Conservation (phyloP, 2,797 vertebrate genomes). For the Luscinia megarhynchos region DNA sequence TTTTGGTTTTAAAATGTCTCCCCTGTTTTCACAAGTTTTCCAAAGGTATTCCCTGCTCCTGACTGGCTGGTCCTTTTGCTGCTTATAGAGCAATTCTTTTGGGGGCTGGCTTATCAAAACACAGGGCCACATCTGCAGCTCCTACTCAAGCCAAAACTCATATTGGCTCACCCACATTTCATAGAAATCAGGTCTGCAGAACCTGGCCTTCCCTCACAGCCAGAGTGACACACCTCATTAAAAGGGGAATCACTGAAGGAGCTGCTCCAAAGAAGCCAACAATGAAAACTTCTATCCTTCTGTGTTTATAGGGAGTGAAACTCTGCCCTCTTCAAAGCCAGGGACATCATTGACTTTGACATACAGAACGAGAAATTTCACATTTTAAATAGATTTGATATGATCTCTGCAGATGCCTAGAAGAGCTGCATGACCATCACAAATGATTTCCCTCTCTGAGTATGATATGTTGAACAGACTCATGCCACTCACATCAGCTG, state of each 20-base stretch:
- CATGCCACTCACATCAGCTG: background rate
- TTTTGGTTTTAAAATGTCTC: background rate
- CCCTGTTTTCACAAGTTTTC: background rate
- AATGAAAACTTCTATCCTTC: background rate
- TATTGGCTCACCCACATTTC: background rate
- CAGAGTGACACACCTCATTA: accelerated
- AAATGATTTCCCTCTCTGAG: background rate
- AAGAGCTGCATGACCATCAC: conserved; percentile 13
- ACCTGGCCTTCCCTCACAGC: background rate
- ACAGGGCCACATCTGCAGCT: background rate
- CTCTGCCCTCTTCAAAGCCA: background rate
- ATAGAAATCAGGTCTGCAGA: background rate
- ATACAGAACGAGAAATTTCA: background rate
- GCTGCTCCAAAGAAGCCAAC: background rate
- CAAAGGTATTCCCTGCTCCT: background rate
- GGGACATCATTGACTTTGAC: background rate
- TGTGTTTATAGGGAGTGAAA: background rate
- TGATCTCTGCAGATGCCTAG: conserved; percentile 11
- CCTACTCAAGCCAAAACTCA: background rate
- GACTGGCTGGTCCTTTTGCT: background rate
- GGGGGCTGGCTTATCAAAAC: background rate
- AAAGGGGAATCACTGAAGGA: background rate
- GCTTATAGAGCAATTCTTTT: background rate
- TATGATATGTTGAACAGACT: background rate
- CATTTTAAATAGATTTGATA: conserved; percentile 22